These are phyloP conservation scores for Ardeotis arabs DNA, from an alignment of 2,113 vertebrate species.

Conservation along the genomic window DNA sequence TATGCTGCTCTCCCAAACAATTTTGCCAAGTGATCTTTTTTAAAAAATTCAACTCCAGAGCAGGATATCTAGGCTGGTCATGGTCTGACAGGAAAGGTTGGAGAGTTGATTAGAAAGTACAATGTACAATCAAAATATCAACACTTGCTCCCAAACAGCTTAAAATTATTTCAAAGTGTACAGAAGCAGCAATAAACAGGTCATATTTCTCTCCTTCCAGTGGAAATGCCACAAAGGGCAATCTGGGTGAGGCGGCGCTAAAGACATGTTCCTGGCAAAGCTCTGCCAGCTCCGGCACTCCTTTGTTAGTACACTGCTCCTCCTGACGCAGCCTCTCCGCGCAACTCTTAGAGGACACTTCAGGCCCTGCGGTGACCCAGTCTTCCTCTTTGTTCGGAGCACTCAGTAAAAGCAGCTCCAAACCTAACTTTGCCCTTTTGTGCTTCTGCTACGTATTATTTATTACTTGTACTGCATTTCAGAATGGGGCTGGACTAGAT, in stretches of 20 bases:
- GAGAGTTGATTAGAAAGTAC: slow-evolving; percentile 65
- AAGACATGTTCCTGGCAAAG: background rate
- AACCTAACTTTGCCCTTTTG: background rate
- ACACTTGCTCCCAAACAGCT: slow-evolving; percentile 26
- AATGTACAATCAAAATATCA: slow-evolving; percentile 39
- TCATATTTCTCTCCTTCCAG: slow-evolving; percentile 38
- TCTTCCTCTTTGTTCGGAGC: background rate
- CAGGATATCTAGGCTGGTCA: background rate
- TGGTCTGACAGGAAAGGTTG: background rate
- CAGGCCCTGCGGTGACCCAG: background rate
- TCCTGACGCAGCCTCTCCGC: background rate
- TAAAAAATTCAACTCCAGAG: background rate
- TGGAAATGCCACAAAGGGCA: background rate
- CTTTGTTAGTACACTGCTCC: background rate
- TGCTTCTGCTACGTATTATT: background rate
- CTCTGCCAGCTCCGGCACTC: background rate
- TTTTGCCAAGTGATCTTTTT: background rate
- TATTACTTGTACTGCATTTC: background rate
- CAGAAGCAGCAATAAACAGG: slow-evolving; percentile 17
- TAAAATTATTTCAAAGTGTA: slow-evolving; percentile 7
- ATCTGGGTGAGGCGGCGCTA: background rate
- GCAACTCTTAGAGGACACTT: background rate
- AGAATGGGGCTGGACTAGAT: background rate
- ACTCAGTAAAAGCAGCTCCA: background rate
- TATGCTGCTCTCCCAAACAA: slow-evolving; percentile 24